Evolutionary conservation across 2,888 invertebrate genomes (phyloP).

Genomic region (Formica aserva): DNA sequence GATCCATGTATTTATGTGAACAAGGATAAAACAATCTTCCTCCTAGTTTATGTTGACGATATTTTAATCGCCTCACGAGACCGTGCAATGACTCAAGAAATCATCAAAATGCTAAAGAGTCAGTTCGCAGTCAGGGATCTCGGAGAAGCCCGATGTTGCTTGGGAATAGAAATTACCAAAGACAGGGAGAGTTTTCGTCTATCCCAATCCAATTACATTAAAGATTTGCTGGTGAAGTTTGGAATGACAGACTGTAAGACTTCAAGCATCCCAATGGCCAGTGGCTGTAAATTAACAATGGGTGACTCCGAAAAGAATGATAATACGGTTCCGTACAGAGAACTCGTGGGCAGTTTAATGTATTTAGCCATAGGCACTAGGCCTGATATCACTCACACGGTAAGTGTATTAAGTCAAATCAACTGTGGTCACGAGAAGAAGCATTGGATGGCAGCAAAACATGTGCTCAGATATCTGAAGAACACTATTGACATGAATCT

Average conservation of each 20-base stretch:
- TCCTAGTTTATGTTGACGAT: background rate
- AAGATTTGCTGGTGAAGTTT: background rate
- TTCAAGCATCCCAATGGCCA: background rate
- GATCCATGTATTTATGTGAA: background rate
- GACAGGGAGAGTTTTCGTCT: background rate
- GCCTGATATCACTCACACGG: background rate
- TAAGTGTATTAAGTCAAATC: background rate
- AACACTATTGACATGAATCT: no score
- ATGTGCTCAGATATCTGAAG: background rate
- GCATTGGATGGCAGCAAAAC: background rate
- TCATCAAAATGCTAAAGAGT: background rate
- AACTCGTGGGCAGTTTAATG: background rate
- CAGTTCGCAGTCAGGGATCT: background rate
- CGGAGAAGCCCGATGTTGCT: background rate
- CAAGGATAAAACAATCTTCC: background rate
- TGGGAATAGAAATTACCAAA: background rate
- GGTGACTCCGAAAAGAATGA: background rate
- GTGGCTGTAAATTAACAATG: no score
- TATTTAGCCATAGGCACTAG: background rate
- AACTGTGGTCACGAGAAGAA: background rate
- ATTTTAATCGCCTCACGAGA: background rate
- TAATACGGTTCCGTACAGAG: background rate
- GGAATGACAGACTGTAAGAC: background rate
- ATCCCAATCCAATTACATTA: background rate
- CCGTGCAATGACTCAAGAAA: accelerated